Evolutionary conservation across 2,797 vertebrate species (phyloP), one percentile per base, ranked within the genome.

Genomic region (Lophius americanus): DNA sequence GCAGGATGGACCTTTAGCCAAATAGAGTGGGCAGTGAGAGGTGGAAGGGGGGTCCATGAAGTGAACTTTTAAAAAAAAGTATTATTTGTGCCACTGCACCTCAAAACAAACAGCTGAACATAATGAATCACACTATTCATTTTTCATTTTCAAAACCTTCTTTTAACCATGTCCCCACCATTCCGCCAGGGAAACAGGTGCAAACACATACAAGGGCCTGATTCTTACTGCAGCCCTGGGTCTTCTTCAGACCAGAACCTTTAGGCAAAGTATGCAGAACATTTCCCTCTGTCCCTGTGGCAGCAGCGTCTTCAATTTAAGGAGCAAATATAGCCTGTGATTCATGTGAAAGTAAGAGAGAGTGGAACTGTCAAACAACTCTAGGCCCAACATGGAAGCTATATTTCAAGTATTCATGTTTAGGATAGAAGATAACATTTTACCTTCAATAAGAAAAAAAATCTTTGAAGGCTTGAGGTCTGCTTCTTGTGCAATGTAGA

Each of bases 111-210:
- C 60, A 68, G 52, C 32, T 60, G 44, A 13, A 55, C 12, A 68
- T 36, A n/a, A 41, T 56, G 39, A 52, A 58, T 70, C 39, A 63
- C 14, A 64, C 42, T 12, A 42, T 43, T 43, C 2, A 54, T 60
- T 63, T 68, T 44, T 50, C 38, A 77, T 60, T 80, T 86, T 77
- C 75, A 70, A 54, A 73, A 56, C 56, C 49, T 61, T 72, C 51
- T 48, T 56, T 23, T 23, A 23, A 23, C 23, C 44, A 3, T 10
- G 38, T 58, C 62, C 9, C 53, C 58, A 47, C 51, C 67, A 68
- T 14, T 67, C 53, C 54, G 60, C 54, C 63, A 67, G 48, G 73
- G 68, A 61, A 94, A 91, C 92, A 93, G 94, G 92, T 94, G 92
- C 86, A 78, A 57, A 33, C 14, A 58, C 54, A 44, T 23, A 60